Percentiles rank a stretch among this genome's conserved stretches.
Conservation (phyloP, 2,888 invertebrate genomes). For the Tineola bisselliella region DNA sequence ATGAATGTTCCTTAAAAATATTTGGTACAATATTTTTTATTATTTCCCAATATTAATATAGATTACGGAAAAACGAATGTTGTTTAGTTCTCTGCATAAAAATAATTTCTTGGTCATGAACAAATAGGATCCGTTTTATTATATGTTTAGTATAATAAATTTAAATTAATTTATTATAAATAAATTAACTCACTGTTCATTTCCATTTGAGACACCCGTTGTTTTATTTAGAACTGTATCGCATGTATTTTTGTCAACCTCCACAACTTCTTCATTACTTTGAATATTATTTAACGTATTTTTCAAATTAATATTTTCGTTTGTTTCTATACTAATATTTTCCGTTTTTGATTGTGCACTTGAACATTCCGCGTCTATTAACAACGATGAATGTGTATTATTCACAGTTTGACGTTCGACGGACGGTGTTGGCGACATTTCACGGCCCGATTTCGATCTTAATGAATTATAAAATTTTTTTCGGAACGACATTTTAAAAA, state of each 20-base stretch:
- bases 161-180: too few species aligned
- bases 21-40: too few species aligned
- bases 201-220: neutral
- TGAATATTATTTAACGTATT: neutral
- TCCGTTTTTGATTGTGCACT: neutral
- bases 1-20: too few species aligned
- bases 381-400: neutral
- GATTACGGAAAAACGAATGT: neutral
- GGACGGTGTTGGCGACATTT: neutral
- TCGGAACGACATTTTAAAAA: neutral
- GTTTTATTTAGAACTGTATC: neutral
- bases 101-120: too few species aligned
- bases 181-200: constrained; percentile 2
- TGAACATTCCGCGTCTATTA: neutral
- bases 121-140: too few species aligned
- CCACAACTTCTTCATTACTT: neutral
- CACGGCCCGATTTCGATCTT: neutral
- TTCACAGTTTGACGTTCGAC: neutral
- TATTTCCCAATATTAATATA: neutral
- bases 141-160: too few species aligned
- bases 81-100: too few species aligned
- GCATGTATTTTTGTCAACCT: neutral
- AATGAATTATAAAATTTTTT: neutral
- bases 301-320: neutral
- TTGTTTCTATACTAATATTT: neutral